Percentiles rank a stretch among this genome's conserved stretches.
These are phyloP conservation scores for Battus philenor DNA, from an alignment of 1,140 invertebrate species.

Conservation along the genomic window DNA sequence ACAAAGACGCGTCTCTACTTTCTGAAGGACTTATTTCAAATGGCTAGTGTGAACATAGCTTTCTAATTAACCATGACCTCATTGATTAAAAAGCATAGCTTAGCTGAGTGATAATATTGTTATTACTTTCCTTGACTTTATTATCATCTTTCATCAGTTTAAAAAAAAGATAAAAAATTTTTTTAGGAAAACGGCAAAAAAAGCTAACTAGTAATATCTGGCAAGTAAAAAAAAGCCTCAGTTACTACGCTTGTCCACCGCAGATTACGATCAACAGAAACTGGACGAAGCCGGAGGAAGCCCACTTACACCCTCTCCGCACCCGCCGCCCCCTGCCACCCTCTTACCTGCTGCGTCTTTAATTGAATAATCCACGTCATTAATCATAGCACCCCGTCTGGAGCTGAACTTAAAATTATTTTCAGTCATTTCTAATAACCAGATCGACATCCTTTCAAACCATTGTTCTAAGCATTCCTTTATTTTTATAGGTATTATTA, in stretches of 20 bases:
- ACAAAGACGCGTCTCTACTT: too few relatives aligned
- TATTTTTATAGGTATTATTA: neutral
- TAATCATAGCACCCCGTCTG: constrained; percentile 68
- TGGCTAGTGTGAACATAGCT: too few relatives aligned
- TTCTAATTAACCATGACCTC: too few relatives aligned
- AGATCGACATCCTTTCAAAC: constrained; percentile 8
- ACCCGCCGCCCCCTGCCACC: constrained; percentile 17
- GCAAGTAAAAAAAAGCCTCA: constrained; percentile 23
- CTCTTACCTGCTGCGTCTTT: constrained; percentile 61
- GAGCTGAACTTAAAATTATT: constrained; percentile 67
- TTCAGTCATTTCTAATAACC: constrained; percentile 40
- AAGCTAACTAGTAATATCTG: constrained; percentile 24
- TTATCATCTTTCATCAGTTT: too few relatives aligned
- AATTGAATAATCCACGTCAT: constrained; percentile 73
- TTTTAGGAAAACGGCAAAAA: constrained; percentile 15
- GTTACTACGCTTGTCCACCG: constrained; percentile 24
- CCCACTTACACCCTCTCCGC: constrained; percentile 23
- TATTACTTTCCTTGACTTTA: too few relatives aligned
- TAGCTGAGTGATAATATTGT: too few relatives aligned
- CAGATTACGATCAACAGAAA: constrained; percentile 44
- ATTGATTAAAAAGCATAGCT: too few relatives aligned
- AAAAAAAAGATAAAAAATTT: too few relatives aligned
- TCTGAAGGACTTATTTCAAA: too few relatives aligned
- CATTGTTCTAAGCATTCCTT: constrained; percentile 7
- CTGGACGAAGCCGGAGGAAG: constrained; percentile 26